phyloP scores from a whole-genome alignment of 2,113 vertebrate species.

The Tiliqua scincoides region DNA sequence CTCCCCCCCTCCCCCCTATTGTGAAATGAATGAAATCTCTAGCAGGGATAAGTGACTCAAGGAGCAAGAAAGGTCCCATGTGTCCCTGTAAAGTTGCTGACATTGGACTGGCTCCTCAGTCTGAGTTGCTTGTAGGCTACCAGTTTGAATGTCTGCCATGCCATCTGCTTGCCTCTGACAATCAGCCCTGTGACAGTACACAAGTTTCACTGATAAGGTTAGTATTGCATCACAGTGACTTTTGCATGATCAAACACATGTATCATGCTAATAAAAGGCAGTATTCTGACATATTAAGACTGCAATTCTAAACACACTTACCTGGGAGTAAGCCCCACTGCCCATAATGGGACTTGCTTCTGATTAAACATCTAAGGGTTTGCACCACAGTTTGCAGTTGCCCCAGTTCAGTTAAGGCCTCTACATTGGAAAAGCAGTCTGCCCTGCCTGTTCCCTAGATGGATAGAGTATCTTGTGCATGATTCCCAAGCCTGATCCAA shows the following conservation, averaged over 20 bases:
- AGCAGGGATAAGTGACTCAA: neutral
- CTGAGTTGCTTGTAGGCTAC: neutral
- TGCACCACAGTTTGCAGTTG: neutral
- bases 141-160: neutral
- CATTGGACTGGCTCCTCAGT: neutral
- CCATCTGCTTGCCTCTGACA: neutral
- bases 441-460: neutral
- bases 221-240: neutral
- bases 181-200: neutral
- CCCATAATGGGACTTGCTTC: too few species aligned
- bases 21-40: too few species aligned
- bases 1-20: too few species aligned
- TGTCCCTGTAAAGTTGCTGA: neutral
- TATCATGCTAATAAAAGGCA: neutral
- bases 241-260: neutral
- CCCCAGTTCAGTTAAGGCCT: neutral
- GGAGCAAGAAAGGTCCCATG: neutral
- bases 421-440: neutral
- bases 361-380: too few species aligned
- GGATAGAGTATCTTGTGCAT: neutral
- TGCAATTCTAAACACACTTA: too few species aligned
- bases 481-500: neutral
- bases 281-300: neutral
- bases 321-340: too few species aligned
- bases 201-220: neutral